Base-by-base conservation (phyloP, 2,113 vertebrate species). In the Seriola quinqueradiata region DNA sequence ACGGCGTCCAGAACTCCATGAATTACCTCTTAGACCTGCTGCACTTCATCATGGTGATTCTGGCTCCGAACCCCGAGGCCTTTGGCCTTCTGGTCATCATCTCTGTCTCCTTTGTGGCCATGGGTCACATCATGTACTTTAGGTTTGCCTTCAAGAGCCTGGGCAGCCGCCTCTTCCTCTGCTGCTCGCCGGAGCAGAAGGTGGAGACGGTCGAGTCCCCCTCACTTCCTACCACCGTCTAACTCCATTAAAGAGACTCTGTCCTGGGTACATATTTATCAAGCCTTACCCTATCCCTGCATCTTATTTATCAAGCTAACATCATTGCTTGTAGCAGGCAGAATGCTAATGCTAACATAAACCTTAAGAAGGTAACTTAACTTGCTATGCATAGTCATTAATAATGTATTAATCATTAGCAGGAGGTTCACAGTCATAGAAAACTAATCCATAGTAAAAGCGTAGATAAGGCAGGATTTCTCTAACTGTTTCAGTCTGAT, bases 41-140 rank as follows among this genome's bases (percentile, higher is more conserved):
- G 92, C 98, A 99, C 95, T 99, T 99, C 95, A 97, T 99, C 95
- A 99, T 99, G 97, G 98, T 99, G 89, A 99, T 99, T 89, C 93
- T 99, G 92, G 98, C 98, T 8, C 98, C 98, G 0, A 99, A 99
- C 76, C 97, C 96, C 0, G 98, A 99, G 93, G 97, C 97, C 75
- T 99, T 99, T 25, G 98, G 98, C 3, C 93, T 99, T 85, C 94
- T 99, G 12, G 98, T 99, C 78, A 94, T 99, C 82, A 97, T 99
- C 94, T 99, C 98, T 0, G 97, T 99, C 75, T 97, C 97, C 85
- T 99, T 99, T 57, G 97, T 99, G 84, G 96, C 96, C 55, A 97
- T 98, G 96, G 98, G 98, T 34, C 98, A 99, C 88, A 77, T 96
- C 32, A 99, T 99, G 98, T 99, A 99, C 95, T 98, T 99, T 92